phyloP scores from a whole-genome alignment of 2,888 invertebrate genomes.

The Notodonta dromedarius region DNA sequence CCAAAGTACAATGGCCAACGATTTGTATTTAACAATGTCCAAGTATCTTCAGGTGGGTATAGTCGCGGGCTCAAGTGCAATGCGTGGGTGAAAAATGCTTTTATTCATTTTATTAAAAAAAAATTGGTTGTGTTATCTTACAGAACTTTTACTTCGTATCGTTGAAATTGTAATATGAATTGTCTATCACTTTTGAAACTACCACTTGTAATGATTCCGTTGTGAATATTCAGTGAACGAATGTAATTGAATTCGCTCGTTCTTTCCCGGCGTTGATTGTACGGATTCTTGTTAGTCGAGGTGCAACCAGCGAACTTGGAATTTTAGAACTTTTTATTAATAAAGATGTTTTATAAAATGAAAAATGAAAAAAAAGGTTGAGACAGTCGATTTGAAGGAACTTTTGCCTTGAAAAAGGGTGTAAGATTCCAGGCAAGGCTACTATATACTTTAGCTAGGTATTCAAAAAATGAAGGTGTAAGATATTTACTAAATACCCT shows the following conservation, averaged over 20 bases:
- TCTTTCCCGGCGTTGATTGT: constrained; percentile 18
- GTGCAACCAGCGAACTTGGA: constrained; percentile 5
- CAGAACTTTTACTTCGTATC: too few species aligned
- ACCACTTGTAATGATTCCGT: constrained; percentile 16
- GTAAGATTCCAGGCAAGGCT: too few species aligned
- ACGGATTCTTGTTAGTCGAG: constrained; percentile 10
- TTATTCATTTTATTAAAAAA: too few species aligned
- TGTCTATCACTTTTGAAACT: constrained; percentile 25
- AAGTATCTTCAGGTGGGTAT: constrained; percentile 53
- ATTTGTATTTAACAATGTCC: constrained; percentile 55
- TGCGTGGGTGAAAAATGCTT: too few species aligned
- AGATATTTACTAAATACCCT: too few species aligned
- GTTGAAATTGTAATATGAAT: constrained; percentile 7
- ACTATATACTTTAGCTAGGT: too few species aligned
- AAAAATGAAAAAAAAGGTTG: too few species aligned
- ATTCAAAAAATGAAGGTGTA: too few species aligned
- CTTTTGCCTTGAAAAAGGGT: too few species aligned
- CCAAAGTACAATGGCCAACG: constrained; percentile 50
- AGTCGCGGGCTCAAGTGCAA: constrained; percentile 14
- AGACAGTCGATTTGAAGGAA: too few species aligned
- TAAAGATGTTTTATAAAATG: neutral
- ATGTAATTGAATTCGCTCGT: constrained; percentile 24
- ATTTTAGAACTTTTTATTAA: neutral
- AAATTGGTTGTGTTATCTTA: too few species aligned
- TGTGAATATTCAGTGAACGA: constrained; percentile 14